Base-by-base conservation (phyloP, 2,113 vertebrate species). In the Ictalurus furcatus region DNA sequence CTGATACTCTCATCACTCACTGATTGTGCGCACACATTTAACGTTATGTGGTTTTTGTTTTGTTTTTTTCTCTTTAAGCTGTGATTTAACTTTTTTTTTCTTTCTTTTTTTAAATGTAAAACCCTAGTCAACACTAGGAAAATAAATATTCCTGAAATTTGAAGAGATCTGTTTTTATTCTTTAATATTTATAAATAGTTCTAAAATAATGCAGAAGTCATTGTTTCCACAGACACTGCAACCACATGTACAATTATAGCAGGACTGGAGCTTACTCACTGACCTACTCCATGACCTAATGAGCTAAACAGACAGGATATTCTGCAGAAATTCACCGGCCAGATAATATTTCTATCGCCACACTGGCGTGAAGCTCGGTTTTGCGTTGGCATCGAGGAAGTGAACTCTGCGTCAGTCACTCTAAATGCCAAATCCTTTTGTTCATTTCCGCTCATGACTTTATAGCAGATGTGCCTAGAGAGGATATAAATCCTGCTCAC, bases 131-230 rank as follows among this genome's bases (percentile, higher is more conserved):
- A 81, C 8, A 76, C 23, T 25, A 85, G 37, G 65, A 74, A 76
- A 94, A 93, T 93, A 92, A 94, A 93, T 58, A 6, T 86, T 52
- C 71, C 69, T 78, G 88, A 73, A 88, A 48, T 52, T 21, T 48
- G 28, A 78, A 87, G 19, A 69, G 34, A 5, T 79, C 40, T 85
- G 58, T 58, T 56, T 28, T 85, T 54, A 44, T 85, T 85, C n/a
- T 14, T 14, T 85, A 56, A 73, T 74, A 4, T 12, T 48, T 56
- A 37, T 71, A 58, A 17, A 85, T 52, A 11, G 44, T 71, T 19
- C 12, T 73, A 25, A 85, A 56, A 34, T 25, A 11, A 40, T 86
- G 14, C 13, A 28, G 9, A 69, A 14, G 16, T 67, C 73, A n/a
- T 34, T n/a, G 65, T 58, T 86, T 73, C 67, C 65, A 73, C 69